These are phyloP conservation scores for Lanistes nyassanus DNA, from an alignment of 1,140 invertebrate species.

Conservation along the genomic window DNA sequence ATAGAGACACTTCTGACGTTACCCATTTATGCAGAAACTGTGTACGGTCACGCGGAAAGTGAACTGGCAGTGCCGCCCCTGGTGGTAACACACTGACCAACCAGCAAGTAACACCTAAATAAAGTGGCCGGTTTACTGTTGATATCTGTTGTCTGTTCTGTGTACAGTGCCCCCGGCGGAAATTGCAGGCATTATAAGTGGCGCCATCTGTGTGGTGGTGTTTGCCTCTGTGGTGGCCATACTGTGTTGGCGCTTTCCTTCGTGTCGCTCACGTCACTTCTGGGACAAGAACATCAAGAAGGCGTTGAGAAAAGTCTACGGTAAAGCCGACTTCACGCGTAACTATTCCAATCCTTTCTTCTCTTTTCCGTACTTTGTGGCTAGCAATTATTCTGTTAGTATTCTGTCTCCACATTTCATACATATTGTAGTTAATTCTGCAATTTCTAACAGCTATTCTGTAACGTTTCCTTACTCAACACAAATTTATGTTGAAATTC, in stretches of 20 bases:
- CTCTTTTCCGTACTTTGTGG: neutral
- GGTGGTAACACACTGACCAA: neutral
- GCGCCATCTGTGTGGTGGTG: conserved; percentile 42
- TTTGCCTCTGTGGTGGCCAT: conserved; percentile 43
- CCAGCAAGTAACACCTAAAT: too few species aligned
- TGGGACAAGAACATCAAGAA: conserved; percentile 53
- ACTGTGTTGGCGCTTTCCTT: conserved; percentile 48
- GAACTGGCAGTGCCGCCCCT: neutral
- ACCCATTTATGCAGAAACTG: neutral
- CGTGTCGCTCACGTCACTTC: conserved; percentile 47
- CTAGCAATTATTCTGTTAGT: neutral
- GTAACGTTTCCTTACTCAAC: neutral
- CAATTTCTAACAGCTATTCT: neutral
- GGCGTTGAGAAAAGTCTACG: conserved; percentile 48
- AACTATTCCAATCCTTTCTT: conserved; percentile 3
- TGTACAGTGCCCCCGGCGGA: conserved; percentile 37
- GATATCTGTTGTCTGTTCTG: neutral
- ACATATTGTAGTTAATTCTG: neutral
- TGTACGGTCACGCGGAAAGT: neutral
- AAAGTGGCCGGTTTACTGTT: neutral
- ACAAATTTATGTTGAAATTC: too few species aligned
- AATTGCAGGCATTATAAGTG: conserved; percentile 48
- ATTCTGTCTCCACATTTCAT: neutral
- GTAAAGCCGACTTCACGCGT: conserved; percentile 38
- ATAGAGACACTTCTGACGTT: neutral